These are phyloP conservation scores for Nylanderia fulva DNA, from an alignment of 1,140 invertebrate genomes.

Conservation along the genomic window DNA sequence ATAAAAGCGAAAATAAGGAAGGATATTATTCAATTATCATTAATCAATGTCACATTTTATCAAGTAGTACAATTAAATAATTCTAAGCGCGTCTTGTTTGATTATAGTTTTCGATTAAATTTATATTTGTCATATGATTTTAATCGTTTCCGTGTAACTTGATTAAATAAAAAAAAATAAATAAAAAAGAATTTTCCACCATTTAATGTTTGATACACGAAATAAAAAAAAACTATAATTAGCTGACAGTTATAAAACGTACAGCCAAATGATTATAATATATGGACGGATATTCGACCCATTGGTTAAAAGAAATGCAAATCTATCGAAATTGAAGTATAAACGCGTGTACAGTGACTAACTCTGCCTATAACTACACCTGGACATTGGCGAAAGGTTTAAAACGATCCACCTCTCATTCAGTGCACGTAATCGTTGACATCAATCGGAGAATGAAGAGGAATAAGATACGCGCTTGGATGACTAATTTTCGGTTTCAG, in stretches of 20 bases:
- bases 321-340: background rate
- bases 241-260: background rate
- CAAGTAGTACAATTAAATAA: background rate
- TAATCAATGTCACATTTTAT: slow-evolving; percentile 9
- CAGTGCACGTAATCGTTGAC: background rate
- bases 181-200: background rate
- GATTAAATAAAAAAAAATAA: background rate
- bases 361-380: background rate
- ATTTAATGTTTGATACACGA: background rate
- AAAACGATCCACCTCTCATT: slow-evolving; percentile 13
- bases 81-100: background rate
- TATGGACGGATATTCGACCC: background rate
- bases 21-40: background rate
- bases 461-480: slow-evolving; percentile 39
- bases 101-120: slow-evolving; percentile 22
- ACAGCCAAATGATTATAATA: background rate
- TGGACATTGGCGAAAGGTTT: background rate
- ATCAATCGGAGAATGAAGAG: background rate
- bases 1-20: background rate
- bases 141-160: background rate
- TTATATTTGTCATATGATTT: background rate
- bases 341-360: too few relatives aligned
- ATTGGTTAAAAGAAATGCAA: background rate
- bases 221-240: slow-evolving; percentile 12
- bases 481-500: slow-evolving; percentile 28